Percentiles rank a stretch among this genome's conserved stretches.
These are phyloP conservation scores for Herminia tarsipennalis DNA, from an alignment of 2,888 invertebrate genomes.

Conservation along the genomic window DNA sequence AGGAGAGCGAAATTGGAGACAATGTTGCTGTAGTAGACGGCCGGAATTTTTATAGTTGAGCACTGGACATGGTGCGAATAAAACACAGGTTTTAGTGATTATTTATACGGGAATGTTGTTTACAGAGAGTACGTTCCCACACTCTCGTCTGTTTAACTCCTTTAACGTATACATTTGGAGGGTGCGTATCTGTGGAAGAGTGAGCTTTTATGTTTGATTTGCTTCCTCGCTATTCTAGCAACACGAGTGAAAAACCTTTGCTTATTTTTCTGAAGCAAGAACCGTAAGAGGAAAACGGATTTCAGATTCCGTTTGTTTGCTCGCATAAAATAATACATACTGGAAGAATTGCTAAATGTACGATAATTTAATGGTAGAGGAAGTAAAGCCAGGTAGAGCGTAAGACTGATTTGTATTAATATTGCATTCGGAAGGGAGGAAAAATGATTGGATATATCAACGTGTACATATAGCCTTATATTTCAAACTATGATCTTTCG, in stretches of 20 bases:
- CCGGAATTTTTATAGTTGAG: slow-evolving; percentile 67
- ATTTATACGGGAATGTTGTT: slow-evolving; percentile 38
- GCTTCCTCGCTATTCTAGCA: slow-evolving; percentile 1
- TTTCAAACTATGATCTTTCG: too few species aligned
- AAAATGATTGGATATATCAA: not conserved
- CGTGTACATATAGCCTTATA: too few species aligned
- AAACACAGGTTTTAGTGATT: slow-evolving; percentile 61
- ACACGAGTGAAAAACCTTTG: slow-evolving; percentile 3
- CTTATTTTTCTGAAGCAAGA: slow-evolving; percentile 2
- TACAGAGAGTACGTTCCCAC: not conserved
- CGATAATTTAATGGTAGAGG: slow-evolving; percentile 4
- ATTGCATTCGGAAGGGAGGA: not conserved
- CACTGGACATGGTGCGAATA: slow-evolving; percentile 55
- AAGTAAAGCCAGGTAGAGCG: not conserved
- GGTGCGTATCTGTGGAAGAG: slow-evolving; percentile 1
- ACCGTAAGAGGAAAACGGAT: slow-evolving; percentile 4
- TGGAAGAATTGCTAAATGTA: slow-evolving; percentile 1
- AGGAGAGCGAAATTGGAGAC: slow-evolving; percentile 67
- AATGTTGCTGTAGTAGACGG: slow-evolving; percentile 54
- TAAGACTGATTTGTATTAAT: not conserved
- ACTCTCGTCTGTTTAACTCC: not conserved
- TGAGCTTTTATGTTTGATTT: slow-evolving; percentile 12
- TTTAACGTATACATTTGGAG: not conserved
- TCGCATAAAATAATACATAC: slow-evolving; percentile 4
- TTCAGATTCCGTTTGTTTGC: slow-evolving; percentile 8